Evolutionary conservation across 2,113 vertebrate species (phyloP), one percentile per base, ranked within the genome.

Genomic region (Chunga burmeisteri): DNA sequence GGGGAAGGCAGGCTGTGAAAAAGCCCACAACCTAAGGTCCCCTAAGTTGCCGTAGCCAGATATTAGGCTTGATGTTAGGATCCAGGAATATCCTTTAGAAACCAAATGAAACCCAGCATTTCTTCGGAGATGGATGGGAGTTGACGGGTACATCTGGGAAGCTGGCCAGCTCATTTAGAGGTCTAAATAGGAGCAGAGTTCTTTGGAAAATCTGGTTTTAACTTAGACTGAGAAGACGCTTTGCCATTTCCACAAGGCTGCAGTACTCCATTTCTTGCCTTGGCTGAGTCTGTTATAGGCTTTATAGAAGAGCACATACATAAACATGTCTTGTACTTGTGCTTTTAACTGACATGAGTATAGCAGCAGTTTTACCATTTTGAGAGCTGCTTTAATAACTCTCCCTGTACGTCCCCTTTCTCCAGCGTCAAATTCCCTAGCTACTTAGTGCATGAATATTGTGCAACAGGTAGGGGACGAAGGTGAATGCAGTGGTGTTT

Each of bases 201-300:
- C 49, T 89, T 44, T 46, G 92, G 86, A 92, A 95, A 94, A 56
- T 79, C 74, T 67, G 63, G 11, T 86, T 88, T 93, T 82, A 74
- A 75, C 75, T 82, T 85, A 55, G 42, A 1, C 30, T 71, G 63
- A 58, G 80, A 70, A 74, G 67, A 47, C 19, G 17, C 59, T 75
- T 80, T 77, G 82, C 72, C 72, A 59, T 94, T 88, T 90, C 71
- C 67, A 59, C 55, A 66, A 66, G 65, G 58, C 70, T 87, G 72
- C 67, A 74, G 34, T 47, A 8, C 16, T 92, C 42, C 34, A 17
- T 94, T 62, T 50, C 50, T 86, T 0, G 2, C 46, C 42, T 72
- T 82, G 47, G 32, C 62, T 83, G 63, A 74, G 58, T 13, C 67
- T 80, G 22, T 50, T 59, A 38, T 1, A 68, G 90, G 50, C 46